These are phyloP conservation scores for Tiliqua scincoides DNA, from an alignment of 2,113 vertebrate species.

Conservation along the genomic window DNA sequence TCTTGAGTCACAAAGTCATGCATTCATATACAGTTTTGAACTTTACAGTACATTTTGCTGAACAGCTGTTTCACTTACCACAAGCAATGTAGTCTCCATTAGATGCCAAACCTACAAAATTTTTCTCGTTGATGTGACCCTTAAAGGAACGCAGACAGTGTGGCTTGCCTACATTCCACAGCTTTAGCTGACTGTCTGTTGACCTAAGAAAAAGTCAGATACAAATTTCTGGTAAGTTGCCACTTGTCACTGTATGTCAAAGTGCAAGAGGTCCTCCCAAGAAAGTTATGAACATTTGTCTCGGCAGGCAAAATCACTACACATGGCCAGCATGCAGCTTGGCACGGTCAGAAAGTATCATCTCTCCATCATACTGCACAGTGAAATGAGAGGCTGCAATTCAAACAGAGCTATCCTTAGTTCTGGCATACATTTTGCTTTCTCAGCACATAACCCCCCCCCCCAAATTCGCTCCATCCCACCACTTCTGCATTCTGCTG, in stretches of 20 bases:
- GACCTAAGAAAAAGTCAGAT: constrained; percentile 79
- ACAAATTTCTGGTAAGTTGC: background rate
- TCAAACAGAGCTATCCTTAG: background rate
- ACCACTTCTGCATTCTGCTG: too few relatives aligned
- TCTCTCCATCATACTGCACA: background rate
- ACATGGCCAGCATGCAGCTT: background rate
- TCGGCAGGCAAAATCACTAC: background rate
- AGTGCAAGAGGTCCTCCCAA: background rate
- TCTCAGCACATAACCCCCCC: too few relatives aligned
- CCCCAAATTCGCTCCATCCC: background rate
- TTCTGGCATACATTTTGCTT: background rate
- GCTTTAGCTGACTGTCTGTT: constrained; percentile 97
- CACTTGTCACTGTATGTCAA: background rate
- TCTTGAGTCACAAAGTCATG: background rate
- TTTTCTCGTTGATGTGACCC: constrained; percentile 99
- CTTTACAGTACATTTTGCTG: background rate
- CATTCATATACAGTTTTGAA: background rate
- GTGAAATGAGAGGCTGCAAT: background rate
- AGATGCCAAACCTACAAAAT: constrained; percentile 96
- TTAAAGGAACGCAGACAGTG: constrained; percentile 98
- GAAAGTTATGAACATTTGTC: background rate
- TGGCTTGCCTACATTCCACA: constrained; percentile 98
- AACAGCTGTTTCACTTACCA: constrained; percentile 78
- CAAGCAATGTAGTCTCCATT: constrained; percentile 98
- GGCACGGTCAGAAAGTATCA: background rate